These are phyloP conservation scores for Radopholus similis DNA, from an alignment of 1,140 invertebrate genomes.

Conservation along the genomic window DNA sequence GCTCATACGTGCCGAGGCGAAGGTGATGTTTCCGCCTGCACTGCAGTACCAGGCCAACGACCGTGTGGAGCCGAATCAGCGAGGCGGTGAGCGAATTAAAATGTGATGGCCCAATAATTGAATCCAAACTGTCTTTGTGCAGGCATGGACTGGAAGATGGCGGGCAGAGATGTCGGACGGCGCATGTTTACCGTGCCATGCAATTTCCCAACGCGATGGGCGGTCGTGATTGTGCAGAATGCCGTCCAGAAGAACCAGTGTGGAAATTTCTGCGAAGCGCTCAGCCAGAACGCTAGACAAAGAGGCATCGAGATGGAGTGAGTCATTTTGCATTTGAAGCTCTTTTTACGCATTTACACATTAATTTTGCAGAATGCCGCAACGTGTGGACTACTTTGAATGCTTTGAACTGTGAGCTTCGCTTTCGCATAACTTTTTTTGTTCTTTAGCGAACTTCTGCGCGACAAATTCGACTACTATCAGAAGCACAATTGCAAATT, in stretches of 20 bases:
- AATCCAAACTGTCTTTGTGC: neutral
- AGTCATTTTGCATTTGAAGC: too few relatives aligned
- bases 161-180: neutral
- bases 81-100: neutral
- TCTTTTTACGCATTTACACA: too few relatives aligned
- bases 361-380: too few relatives aligned
- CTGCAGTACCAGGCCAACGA: slow-evolving; percentile 16
- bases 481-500: neutral
- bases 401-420: neutral
- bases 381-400: neutral
- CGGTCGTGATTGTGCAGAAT: slow-evolving; percentile 22
- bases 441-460: neutral
- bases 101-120: neutral
- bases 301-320: too few relatives aligned
- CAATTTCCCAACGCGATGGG: slow-evolving; percentile 17
- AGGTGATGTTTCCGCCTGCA: slow-evolving; percentile 20
- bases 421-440: neutral
- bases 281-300: too few relatives aligned
- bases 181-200: neutral
- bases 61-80: neutral
- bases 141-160: neutral
- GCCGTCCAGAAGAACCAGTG: slow-evolving; percentile 17
- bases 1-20: slow-evolving; percentile 5
- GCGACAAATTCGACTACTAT: slow-evolving; percentile 14
- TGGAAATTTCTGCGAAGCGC: neutral